These are phyloP conservation scores for Atrichornis clamosus DNA, from an alignment of 2,113 vertebrate species.

Conservation along the genomic window DNA sequence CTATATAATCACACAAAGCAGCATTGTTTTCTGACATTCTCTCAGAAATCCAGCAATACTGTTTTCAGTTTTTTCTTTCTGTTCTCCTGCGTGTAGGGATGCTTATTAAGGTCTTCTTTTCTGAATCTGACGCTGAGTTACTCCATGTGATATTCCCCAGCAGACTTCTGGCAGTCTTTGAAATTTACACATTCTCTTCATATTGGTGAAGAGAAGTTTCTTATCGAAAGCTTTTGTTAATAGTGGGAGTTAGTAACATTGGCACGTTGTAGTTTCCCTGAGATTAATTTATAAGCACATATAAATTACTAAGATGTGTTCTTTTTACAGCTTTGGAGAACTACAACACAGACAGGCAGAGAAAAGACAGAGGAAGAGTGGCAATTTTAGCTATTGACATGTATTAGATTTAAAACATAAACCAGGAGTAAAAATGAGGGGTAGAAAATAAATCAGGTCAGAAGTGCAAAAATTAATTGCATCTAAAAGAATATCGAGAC, in stretches of 20 bases:
- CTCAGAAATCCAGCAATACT: not conserved
- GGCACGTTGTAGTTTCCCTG: not conserved
- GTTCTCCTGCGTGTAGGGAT: not conserved
- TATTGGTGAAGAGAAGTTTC: not conserved
- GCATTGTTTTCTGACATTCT: not conserved
- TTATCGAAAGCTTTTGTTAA: accelerated
- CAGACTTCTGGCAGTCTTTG: not conserved
- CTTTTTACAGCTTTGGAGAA: not conserved
- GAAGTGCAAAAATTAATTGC: not conserved
- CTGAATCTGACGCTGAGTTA: not conserved
- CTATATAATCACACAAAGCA: not conserved
- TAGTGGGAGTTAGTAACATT: not conserved
- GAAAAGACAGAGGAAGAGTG: not conserved
- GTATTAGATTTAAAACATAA: not conserved
- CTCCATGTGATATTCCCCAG: not conserved
- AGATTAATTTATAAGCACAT: not conserved
- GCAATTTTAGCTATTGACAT: not conserved
- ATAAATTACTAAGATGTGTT: not conserved
- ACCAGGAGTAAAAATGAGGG: not conserved
- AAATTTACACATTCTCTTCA: not conserved
- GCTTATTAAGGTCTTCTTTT: not conserved
- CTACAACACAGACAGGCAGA: not conserved
- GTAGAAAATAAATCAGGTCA: not conserved
- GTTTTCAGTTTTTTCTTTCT: not conserved
- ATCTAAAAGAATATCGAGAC: not conserved